Evolutionary conservation across 2,888 invertebrate genomes (phyloP).

Genomic region (Nemurella pictetii): DNA sequence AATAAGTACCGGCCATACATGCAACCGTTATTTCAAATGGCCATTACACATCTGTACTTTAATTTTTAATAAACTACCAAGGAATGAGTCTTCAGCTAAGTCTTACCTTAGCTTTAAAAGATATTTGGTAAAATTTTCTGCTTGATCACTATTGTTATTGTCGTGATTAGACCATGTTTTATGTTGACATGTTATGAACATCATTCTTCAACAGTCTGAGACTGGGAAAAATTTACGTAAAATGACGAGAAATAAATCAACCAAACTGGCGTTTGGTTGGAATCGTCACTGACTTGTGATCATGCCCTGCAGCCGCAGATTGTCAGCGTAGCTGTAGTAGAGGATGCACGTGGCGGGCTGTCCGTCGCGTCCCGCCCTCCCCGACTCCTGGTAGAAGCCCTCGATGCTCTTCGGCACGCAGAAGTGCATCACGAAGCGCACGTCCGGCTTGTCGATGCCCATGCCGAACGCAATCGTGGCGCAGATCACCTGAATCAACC

Average conservation of each 20-base stretch:
- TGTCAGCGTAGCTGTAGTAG: conserved; percentile 86
- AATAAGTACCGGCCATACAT: no score
- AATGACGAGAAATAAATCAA: not conserved
- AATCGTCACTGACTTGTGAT: conserved; percentile 63
- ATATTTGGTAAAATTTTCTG: no score
- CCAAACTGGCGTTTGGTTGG: not conserved
- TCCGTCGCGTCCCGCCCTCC: conserved; percentile 94
- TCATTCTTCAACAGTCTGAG: no score
- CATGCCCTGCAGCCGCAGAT: conserved; percentile 69
- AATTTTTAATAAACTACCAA: no score
- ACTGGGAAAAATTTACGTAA: not conserved
- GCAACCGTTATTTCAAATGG: no score
- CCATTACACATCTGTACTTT: no score
- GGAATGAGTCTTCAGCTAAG: no score
- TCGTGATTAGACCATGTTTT: no score
- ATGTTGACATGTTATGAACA: no score
- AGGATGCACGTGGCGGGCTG: conserved; percentile 81
- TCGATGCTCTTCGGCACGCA: conserved; percentile 94
- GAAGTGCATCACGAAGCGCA: conserved; percentile 91
- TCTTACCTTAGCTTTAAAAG: no score
- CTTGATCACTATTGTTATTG: no score
- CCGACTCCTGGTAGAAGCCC: conserved; percentile 97
- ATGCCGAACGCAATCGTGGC: conserved; percentile 99
- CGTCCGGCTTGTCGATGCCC: conserved; percentile 98
- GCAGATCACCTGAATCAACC: conserved; percentile 80